Evolutionary conservation across 2,113 vertebrate species (phyloP).

Genomic region (Esox niger): DNA sequence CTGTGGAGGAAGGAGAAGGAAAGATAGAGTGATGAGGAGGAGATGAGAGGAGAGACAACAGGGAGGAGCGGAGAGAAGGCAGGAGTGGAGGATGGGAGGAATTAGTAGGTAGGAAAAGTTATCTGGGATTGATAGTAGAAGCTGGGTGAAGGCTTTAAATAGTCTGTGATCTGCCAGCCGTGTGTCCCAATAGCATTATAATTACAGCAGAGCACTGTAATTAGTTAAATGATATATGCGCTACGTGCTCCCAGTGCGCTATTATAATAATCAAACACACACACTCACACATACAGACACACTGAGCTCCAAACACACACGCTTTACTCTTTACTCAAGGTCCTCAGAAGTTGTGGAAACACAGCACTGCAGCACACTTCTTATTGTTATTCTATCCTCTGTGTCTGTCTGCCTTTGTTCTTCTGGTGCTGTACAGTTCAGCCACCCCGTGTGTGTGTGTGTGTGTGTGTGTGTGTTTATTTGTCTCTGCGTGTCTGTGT

Average conservation of each 20-base stretch:
- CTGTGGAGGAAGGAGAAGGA: not conserved
- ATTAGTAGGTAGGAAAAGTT: not conserved
- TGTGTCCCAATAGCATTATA: slow-evolving; percentile 53
- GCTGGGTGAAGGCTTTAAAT: slow-evolving; percentile 34
- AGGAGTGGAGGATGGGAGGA: slow-evolving; percentile 16
- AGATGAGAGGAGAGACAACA: slow-evolving; percentile 13
- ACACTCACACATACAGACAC: not conserved
- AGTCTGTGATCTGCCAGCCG: slow-evolving; percentile 44
- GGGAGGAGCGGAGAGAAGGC: not conserved
- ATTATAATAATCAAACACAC: slow-evolving; percentile 7
- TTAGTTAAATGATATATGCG: slow-evolving; percentile 64
- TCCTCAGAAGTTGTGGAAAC: slow-evolving; percentile 45
- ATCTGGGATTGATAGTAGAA: slow-evolving; percentile 45
- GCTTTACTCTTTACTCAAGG: not conserved
- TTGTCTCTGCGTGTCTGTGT: not conserved
- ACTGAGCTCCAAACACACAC: too few species aligned
- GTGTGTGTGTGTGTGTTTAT: not conserved
- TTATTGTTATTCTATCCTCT: slow-evolving; percentile 64
- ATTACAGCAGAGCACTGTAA: slow-evolving; percentile 60
- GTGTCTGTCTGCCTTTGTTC: slow-evolving; percentile 58
- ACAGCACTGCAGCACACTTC: slow-evolving; percentile 46
- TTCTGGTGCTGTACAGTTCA: slow-evolving; percentile 38
- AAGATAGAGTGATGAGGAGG: not conserved
- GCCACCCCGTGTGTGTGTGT: slow-evolving; percentile 4
- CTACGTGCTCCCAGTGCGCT: slow-evolving; percentile 42